Conservation (phyloP, 2,113 vertebrate genomes). For the Megalops atlanticus region DNA sequence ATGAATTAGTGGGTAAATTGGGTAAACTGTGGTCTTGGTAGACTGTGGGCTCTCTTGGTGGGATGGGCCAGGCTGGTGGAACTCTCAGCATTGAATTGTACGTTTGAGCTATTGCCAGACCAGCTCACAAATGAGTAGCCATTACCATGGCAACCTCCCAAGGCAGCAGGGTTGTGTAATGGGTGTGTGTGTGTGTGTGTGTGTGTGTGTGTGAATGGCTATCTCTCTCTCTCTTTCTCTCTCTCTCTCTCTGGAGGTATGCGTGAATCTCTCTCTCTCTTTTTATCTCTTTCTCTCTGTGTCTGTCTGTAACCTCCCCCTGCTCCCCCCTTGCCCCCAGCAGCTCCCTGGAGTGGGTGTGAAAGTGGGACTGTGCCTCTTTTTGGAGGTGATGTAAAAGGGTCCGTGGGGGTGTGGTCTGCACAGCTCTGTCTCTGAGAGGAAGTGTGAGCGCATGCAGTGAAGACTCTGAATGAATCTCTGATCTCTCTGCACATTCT, state of each 20-base stretch:
- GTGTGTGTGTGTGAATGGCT: slow-evolving; percentile 19
- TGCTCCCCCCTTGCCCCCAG: neutral
- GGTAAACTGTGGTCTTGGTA: neutral
- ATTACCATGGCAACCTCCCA: slow-evolving; percentile 31
- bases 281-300: neutral
- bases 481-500: neutral
- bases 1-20: neutral
- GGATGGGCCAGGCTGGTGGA: neutral
- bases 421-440: neutral
- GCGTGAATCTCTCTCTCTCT: too few species aligned
- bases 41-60: neutral
- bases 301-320: neutral
- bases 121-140: slow-evolving; percentile 1
- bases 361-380: neutral
- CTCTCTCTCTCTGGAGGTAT: neutral
- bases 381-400: neutral
- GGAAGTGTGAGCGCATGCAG: neutral
- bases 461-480: neutral
- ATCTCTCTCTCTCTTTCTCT: neutral
- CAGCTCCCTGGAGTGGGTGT: neutral
- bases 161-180: slow-evolving; percentile 29
- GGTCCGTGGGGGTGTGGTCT: neutral
- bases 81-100: neutral
- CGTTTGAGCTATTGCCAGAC: neutral
- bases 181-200: slow-evolving; percentile 4